Evolutionary conservation across 2,113 vertebrate species (phyloP), one percentile per base, ranked within the genome.

Genomic region (Callocephalon fimbriatum): DNA sequence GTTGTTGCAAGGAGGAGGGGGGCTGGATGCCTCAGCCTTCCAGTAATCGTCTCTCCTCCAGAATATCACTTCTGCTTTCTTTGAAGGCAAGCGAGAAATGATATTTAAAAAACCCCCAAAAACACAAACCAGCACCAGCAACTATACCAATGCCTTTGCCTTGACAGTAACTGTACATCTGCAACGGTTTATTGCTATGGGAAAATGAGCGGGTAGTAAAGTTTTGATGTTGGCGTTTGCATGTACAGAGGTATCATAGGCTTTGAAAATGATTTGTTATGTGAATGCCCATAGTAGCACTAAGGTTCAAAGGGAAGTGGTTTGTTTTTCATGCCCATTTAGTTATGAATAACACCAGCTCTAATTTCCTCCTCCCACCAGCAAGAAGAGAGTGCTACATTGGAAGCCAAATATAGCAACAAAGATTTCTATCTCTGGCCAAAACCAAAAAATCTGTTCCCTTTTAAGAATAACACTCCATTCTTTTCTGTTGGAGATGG

Each of bases 371-470:
- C 89, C 95, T 96, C 97, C 90, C 94, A 96, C 94, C 90, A 97
- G 90, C 93, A 89, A 90, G 73, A 38, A 88, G 86, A 93, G 70
- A 40, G 61, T 94, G 93, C 95, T 97, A 81, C 74, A 80, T 2
- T 78, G 71, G 94, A 91, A 98, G 83, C 92, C 96, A 98, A 98
- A 98, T 97, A 98, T 97, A 98, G 96, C 91, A 97, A 97, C 96
- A 97, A 95, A 98, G 73, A 94, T 96, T 97, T 96, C 95, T 97
- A 67, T 97, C 97, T 96, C 93, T 96, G 97, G 97, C 97, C 97
- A 97, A 98, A 98, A 83, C 81, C 67, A 90, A 97, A 97, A 98
- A 98, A 98, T 98, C 93, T 97, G 96, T 98, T 98, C 95, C 92
- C 58, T 86, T 97, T 98, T 98, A 97, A 96, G 96, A 94, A 78